phyloP scores from a whole-genome alignment of 2,113 vertebrate genomes.

The Verasper variegatus region DNA sequence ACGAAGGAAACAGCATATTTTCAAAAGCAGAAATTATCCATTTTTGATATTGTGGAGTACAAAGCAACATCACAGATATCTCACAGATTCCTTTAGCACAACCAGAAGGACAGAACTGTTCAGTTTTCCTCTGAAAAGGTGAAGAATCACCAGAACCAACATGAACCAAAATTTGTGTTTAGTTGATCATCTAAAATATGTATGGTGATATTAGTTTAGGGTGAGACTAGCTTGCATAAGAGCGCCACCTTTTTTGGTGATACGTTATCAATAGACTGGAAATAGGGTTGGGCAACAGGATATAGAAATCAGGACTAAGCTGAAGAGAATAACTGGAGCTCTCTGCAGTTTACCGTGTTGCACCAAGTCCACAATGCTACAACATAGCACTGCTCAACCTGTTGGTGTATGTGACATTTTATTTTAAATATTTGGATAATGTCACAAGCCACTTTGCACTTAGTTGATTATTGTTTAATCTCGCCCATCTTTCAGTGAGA shows the following conservation, averaged over 20 bases:
- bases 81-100: too few species aligned
- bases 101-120: too few species aligned
- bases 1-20: neutral
- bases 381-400: neutral
- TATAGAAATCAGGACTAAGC: neutral
- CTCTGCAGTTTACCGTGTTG: neutral
- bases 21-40: neutral
- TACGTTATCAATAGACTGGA: neutral
- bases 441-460: neutral
- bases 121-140: neutral
- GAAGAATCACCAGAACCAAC: neutral
- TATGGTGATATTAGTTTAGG: neutral
- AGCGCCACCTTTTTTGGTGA: neutral
- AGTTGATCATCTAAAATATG: neutral
- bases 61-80: too few species aligned
- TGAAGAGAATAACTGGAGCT: neutral
- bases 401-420: neutral
- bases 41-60: too few species aligned
- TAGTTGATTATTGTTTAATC: neutral
- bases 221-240: neutral
- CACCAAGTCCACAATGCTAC: too few species aligned
- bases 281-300: neutral
- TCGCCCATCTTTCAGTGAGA: neutral
- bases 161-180: neutral
- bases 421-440: neutral